A percentile compares a stretch with the other conserved stretches of the same genome.
Conservation (phyloP, 1,140 invertebrate genomes). For the Atta texana region DNA sequence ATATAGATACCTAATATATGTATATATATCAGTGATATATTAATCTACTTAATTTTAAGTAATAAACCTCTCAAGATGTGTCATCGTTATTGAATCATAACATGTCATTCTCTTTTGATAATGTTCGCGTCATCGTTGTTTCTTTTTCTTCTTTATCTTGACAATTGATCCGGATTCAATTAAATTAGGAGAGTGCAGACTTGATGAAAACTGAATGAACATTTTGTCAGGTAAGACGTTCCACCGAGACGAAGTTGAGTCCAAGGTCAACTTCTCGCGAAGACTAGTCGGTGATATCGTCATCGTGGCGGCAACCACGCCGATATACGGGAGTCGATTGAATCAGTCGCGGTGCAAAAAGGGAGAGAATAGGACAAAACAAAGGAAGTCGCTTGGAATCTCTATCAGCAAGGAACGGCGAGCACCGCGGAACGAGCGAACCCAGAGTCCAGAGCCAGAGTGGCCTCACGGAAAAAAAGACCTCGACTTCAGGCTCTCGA, state of each 20-base stretch:
- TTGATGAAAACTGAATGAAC: conserved; percentile 38
- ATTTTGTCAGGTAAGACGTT: neutral
- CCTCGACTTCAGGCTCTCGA: conserved; percentile 74
- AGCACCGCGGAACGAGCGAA: conserved; percentile 38
- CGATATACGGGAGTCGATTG: conserved; percentile 74
- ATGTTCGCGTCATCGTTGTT: neutral
- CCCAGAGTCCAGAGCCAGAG: conserved; percentile 68
- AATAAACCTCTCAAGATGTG: conserved; percentile 34
- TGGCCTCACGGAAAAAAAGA: conserved; percentile 77
- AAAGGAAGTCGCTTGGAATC: conserved; percentile 78
- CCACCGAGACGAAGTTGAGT: neutral
- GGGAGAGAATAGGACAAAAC: conserved; percentile 74
- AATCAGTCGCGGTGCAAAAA: conserved; percentile 74
- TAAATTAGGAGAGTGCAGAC: neutral
- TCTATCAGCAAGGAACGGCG: conserved; percentile 70
- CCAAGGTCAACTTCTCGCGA: conserved; percentile 70
- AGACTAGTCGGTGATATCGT: conserved; percentile 55
- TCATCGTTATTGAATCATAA: conserved; percentile 13
- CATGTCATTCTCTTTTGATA: neutral
- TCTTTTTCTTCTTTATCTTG: neutral
- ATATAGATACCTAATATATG: neutral
- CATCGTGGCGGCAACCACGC: conserved; percentile 40
- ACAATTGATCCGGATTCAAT: neutral
- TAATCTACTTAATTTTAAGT: conserved; percentile 11
- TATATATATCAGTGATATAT: neutral